These are phyloP conservation scores for Luidia sarsii DNA, from an alignment of 53 echinoderm and acorn worm species.

Conservation along the genomic window DNA sequence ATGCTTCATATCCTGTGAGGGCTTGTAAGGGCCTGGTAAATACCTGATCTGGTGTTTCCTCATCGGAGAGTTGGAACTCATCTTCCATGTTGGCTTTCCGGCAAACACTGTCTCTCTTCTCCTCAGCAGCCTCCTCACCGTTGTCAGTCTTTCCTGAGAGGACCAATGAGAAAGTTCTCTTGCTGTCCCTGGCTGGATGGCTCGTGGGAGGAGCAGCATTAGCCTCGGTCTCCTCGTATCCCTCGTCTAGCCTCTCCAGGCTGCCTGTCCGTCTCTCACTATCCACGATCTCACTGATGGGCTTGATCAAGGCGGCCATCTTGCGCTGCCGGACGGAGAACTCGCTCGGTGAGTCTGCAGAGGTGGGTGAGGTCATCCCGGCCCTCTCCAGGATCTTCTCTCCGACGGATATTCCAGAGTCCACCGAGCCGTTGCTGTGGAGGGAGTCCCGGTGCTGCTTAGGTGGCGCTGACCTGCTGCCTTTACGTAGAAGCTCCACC, in stretches of 20 bases:
- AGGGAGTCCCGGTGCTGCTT: constrained; percentile 84
- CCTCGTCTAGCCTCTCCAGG: constrained; percentile 67
- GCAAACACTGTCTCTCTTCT: constrained; percentile 35
- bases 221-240: constrained; percentile 66
- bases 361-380: constrained; percentile 20
- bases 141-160: constrained; percentile 39
- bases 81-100: constrained; percentile 56
- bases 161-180: constrained; percentile 30
- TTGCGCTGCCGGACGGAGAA: constrained; percentile 49
- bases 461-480: constrained; percentile 52
- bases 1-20: too few relatives aligned
- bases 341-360: constrained; percentile 20
- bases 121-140: constrained; percentile 34
- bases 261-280: constrained; percentile 43
- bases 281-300: constrained; percentile 67
- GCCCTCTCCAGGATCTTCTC: constrained; percentile 68
- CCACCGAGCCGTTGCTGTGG: constrained; percentile 86
- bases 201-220: background rate
- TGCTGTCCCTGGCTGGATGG: background rate
- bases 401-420: constrained; percentile 86
- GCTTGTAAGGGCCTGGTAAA: too few relatives aligned
- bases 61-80: constrained; percentile 71
- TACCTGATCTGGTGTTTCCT: constrained; percentile 59
- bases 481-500: constrained; percentile 66
- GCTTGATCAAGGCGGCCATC: constrained; percentile 60